Evolutionary conservation across 2,113 vertebrate genomes (phyloP).

Genomic region (Melanocharis versteri): DNA sequence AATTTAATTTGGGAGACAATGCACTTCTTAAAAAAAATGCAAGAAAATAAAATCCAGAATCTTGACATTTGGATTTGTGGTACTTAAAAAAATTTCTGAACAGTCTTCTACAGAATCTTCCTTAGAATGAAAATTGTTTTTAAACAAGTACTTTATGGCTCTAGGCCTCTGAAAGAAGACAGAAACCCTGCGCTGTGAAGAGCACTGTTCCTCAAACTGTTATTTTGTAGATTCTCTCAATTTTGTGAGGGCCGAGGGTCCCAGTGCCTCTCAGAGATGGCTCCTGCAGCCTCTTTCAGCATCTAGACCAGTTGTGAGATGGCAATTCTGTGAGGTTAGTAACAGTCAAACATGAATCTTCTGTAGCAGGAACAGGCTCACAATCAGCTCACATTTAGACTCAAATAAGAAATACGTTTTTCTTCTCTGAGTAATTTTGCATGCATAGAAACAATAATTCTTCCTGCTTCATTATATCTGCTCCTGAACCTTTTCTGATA

Average conservation of each 20-base stretch:
- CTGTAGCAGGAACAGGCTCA: background rate
- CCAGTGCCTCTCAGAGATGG: background rate
- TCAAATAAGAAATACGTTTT: background rate
- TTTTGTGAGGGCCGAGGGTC: background rate
- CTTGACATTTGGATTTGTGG: background rate
- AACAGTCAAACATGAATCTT: background rate
- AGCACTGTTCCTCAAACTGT: background rate
- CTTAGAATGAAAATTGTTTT: background rate
- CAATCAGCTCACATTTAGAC: background rate
- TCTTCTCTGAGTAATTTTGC: background rate
- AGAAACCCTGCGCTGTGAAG: background rate
- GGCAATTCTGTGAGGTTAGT: background rate
- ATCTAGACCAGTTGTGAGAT: background rate
- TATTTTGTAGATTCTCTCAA: background rate
- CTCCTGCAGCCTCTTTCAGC: background rate
- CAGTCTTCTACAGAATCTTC: background rate
- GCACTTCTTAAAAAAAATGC: background rate
- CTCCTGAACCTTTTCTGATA: background rate
- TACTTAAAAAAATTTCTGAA: background rate
- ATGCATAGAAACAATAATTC: slow-evolving; percentile 32
- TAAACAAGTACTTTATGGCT: background rate
- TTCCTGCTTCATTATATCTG: background rate
- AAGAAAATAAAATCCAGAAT: background rate
- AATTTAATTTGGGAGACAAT: background rate
- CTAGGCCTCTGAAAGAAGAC: background rate